Evolutionary conservation across 2,113 vertebrate genomes (phyloP), one percentile per base, ranked within the genome.

Genomic region (Chaetorhynchus papuensis): DNA sequence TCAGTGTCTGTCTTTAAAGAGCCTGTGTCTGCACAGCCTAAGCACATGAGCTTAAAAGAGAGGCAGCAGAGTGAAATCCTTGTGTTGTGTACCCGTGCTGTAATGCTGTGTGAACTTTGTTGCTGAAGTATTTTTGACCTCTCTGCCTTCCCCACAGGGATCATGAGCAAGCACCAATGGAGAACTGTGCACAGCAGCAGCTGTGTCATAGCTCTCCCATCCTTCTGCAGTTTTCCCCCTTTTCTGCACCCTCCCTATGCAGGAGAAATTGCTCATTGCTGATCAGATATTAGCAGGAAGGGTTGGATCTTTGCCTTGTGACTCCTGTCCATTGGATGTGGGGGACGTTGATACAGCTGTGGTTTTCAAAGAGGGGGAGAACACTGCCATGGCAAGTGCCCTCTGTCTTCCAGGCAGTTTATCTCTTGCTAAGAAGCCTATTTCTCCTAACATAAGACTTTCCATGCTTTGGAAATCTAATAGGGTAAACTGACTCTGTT

Each of bases 401-500:
- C 15, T 91, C 68, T 78, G 66, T 47, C 68, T 87, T 69, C 33
- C 21, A 61, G 74, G 45, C 64, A 89, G 31, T 52, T 83, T 72
- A 57, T 69, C 28, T 54, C 37, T 89, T 95, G 72, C 56, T 93
- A 75, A 84, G 94, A 88, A 93, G 49, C 41, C 42, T 39, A 9
- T 59, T 88, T 86, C 68, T 93, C 50, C 76, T 77, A 78, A 50
- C 81, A 49, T 66, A 63, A 95, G 85, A 94, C 31, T 97, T 97
- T 97, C 91, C 89, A 71, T 83, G 69, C 69, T 92, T 80, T 64
- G 33, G 96, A 95, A 97, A 96, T 93, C 77, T 93, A 95, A 96
- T 96, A 95, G 83, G 90, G 97, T 97, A 97, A 97, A 72, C 74
- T 96, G 96, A 97, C 89, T 93, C 97, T 96, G 83, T 81, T 93